Evolutionary conservation across 2,888 invertebrate genomes (phyloP), one percentile per base, ranked within the genome.

Genomic region (Fragum fragum): DNA sequence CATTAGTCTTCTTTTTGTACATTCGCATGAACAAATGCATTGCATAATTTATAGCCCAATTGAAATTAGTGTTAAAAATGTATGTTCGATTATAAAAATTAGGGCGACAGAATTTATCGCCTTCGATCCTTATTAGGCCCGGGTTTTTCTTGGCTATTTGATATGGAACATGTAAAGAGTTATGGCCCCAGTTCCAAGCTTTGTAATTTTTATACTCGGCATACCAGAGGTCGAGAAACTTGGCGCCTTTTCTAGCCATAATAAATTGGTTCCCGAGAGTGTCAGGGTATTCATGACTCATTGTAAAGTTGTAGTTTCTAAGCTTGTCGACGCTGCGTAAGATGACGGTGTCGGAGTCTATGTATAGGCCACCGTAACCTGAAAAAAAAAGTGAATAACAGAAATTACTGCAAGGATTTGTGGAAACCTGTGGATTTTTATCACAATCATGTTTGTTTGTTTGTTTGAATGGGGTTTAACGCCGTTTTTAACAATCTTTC

Each of bases 41-140:
- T 9, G 72, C 72, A 39, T 72, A 72, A 72, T 72, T 72, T 9
- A 18, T 36, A 11, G 72, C 3, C 72, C 72, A 72, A 21, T 72
- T 32, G 26, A 47, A 72, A 57, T 72, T 72, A 1, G 32, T 26
- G 3, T 47, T 2, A 18, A n/a, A 72, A 53, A 72, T 72, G 21
- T n/a, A 32, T 7, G 32, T 5, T 32, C n/a, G 21, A 28, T 57
- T 11, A 2, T 6, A 1, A 6, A 7, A 72, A 23, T 57, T 39
- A 21, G 72, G 72, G 1, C 57, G 16, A 18, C n/a, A n/a, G 28
- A 72, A 72, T 32, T 52, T 47, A 23, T 57, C 53, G 7, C 14
- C 57, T n/a, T 55, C 72, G 7, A 72, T 47, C 26, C 52, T 53
- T 14, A 72, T 72, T 5, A 72, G 72, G 7, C 21, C n/a, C 2